Base-by-base conservation (phyloP, 2,797 vertebrate species). In the Chloroceryle inda region DNA sequence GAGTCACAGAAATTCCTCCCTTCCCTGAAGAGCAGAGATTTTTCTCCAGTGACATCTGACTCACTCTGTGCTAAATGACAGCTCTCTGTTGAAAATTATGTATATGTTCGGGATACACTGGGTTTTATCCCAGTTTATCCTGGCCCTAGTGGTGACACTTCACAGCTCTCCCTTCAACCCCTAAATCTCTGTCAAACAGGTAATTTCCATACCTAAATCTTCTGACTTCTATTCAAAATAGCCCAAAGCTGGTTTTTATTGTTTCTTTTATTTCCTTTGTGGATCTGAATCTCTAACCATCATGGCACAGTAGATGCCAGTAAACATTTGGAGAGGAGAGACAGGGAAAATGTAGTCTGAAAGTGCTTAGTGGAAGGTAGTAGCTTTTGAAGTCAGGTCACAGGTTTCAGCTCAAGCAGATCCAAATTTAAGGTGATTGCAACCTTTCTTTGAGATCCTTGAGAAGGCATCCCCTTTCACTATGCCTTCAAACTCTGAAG, bases 1-100 rank as follows among this genome's bases (percentile, higher is more conserved):
- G 55, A 95, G 80, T 93, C 89, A 88, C 1, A 87, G 77, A 92
- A 38, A 92, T 90, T 85, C 95, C 76, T 94, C 63, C 67, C 24
- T 37, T 88, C 80, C 85, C 67, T 4, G 1, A 73, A 74, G 63
- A 86, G 74, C 76, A 84, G 82, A 75, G 40, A 91, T 94, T 90
- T 85, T 89, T 91, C 61, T 89, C 71, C 40, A 27, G 59, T 90
- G 94, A 89, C 69, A 84, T 91, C 50, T 75, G 66, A 77, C 58
- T 94, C 8, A 8, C 53, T 49, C 49, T 31, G 21, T 75, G 52
- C 66, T 92, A 86, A 88, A 5, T 87, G 91, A 92, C 67, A 94
- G 13, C 33, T 91, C 84, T 49, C 63, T 76, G 35, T 53, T 90
- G 67, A 88, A 82, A 88, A 78, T 73, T 7, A 94, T 75, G 47